Evolutionary conservation across 2,113 vertebrate species (phyloP).

Genomic region (Phocoena phocoena): DNA sequence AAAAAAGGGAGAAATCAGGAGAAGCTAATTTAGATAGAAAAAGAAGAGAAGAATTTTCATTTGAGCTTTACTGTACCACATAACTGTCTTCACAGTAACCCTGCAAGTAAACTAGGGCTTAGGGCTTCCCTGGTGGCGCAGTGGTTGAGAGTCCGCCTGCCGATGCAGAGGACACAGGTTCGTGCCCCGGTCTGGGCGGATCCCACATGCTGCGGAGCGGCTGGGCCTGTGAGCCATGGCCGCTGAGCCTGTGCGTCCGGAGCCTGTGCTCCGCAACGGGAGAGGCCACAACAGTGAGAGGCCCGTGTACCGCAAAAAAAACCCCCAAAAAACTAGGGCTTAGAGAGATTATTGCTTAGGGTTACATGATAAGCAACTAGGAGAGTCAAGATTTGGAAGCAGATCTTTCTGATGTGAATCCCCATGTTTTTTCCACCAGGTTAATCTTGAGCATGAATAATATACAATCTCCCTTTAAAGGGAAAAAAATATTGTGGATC

Average conservation of each 20-base stretch:
- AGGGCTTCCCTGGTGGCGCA: neutral
- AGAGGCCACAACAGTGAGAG: too few species aligned
- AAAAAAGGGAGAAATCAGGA: neutral
- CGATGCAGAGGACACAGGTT: too few species aligned
- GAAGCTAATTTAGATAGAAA: neutral
- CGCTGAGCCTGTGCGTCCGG: too few species aligned
- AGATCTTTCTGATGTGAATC: conserved; percentile 1
- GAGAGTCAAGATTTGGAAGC: neutral
- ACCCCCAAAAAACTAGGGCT: neutral
- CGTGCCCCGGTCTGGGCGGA: too few species aligned
- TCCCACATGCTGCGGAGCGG: too few species aligned
- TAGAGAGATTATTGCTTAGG: neutral
- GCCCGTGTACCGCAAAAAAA: too few species aligned
- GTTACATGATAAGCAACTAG: neutral
- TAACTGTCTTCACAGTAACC: neutral
- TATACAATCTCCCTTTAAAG: neutral
- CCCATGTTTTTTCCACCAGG: neutral
- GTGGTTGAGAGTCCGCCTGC: too few species aligned
- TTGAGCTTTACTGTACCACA: neutral
- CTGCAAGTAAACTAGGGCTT: neutral
- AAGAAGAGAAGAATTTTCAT: neutral
- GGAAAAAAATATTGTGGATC: neutral
- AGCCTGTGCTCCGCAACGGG: too few species aligned
- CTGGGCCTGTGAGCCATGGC: too few species aligned
- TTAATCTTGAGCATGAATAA: conserved; percentile 40